Conservation (phyloP, 2,888 invertebrate species). For the Ceraclea dissimilis region DNA sequence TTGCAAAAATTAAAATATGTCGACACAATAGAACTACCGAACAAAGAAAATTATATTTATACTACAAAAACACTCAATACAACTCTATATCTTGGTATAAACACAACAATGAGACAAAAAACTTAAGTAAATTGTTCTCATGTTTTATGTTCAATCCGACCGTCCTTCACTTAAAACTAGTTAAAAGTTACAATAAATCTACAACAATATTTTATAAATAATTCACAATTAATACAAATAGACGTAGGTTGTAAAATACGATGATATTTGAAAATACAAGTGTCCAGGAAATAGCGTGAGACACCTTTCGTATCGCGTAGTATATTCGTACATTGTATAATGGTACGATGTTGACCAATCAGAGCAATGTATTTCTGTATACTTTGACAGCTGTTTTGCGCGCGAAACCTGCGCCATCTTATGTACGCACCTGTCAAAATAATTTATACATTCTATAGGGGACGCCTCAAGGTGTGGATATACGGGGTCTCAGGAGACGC, state of each 20-base stretch:
- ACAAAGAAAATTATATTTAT: too few relatives aligned
- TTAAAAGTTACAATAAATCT: neutral
- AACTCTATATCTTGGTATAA: too few relatives aligned
- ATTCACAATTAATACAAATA: neutral
- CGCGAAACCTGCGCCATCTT: constrained; percentile 13
- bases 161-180: neutral
- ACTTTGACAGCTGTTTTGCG: constrained; percentile 22
- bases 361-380: constrained; percentile 10
- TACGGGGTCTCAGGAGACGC: too few relatives aligned
- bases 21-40: neutral
- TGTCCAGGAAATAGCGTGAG: neutral
- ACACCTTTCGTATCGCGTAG: neutral
- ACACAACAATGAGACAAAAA: neutral
- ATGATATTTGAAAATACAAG: neutral
- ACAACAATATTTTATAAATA: neutral
- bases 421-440: neutral
- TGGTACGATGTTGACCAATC: constrained; percentile 11
- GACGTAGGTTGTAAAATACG: neutral
- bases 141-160: neutral
- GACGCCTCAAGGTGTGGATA: too few relatives aligned
- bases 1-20: neutral
- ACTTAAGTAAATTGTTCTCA: neutral
- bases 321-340: neutral
- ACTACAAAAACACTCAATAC: too few relatives aligned
- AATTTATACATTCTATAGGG: too few relatives aligned